Base-by-base conservation (phyloP, 2,888 invertebrate genomes). In the Heteromurus nitidus region DNA sequence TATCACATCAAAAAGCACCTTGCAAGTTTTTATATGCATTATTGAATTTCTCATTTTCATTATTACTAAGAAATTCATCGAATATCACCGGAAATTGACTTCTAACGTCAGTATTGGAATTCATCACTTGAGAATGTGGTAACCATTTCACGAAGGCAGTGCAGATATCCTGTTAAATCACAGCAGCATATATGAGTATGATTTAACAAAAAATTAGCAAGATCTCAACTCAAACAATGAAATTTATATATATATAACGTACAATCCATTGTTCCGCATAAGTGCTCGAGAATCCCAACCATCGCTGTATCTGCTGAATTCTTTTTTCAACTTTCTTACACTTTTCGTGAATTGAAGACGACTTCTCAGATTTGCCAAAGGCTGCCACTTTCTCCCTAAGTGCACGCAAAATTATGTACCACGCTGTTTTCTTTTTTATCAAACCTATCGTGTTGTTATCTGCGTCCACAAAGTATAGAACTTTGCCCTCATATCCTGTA, bases 361-460 rank as follows among this genome's bases (percentile, higher is more conserved):
- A 55, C 16, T 65, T 31, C 22, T 77, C 80, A 50, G 72, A 31
- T 1, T 82, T 81, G n/a, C 22, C 50, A n/a, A 84, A 84, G 1
- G 24, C n/a, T 20, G 82, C 75, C 9, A 82, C 74, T 82, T 88
- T 88, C 67, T 88, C 88, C 20, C 88, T 36, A 7, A 88, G 67
- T 2, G 88, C 86, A 20, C 88, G 83, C 26, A 88, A 65, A 31
- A 88, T 87, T 69, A 88, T 86, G 84, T 88, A 90, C 90, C 90
- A 90, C n/a, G 89, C 88, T n/a, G 90, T 90, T 87, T 90, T 90
- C 88, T 90, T 90, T 86, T 90, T 90, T n/a, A 90, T 87, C 2
- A 90, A 79, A 30, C 90, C 90, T 67, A 90, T 89, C 16, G 89
- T 89, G 65, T 87, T 85, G n/a, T 87, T 85, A 9, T 88, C 67